Evolutionary conservation across 1,140 invertebrate genomes (phyloP).

Genomic region (Grapholita molesta): DNA sequence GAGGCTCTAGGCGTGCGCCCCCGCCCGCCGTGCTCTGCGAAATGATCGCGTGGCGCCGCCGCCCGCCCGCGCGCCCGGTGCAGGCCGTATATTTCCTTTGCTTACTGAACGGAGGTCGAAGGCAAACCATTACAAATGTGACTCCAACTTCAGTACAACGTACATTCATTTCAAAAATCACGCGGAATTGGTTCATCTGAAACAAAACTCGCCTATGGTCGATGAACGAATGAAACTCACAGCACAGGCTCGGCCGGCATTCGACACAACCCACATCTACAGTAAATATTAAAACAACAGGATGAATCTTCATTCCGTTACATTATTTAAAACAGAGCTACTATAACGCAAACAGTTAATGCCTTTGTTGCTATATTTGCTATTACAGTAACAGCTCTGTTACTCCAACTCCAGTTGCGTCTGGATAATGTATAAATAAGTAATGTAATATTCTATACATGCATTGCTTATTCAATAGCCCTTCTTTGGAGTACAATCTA

Average conservation of each 20-base stretch:
- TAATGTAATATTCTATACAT: background rate
- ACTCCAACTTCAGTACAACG: background rate
- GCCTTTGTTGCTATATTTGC: slow-evolving; percentile 11
- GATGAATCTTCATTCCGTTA: slow-evolving; percentile 24
- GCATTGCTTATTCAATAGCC: background rate
- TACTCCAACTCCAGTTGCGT: background rate
- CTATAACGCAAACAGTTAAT: background rate
- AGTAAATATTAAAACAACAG: slow-evolving; percentile 32
- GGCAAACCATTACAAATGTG: background rate
- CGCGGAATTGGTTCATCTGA: background rate
- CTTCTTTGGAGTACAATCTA: background rate
- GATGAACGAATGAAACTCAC: background rate
- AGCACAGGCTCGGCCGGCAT: background rate
- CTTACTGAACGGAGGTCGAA: slow-evolving; percentile 19
- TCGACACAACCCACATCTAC: slow-evolving; percentile 11
- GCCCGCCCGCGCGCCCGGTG: slow-evolving; percentile 35
- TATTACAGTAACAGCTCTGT: background rate
- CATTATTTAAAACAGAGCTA: background rate
- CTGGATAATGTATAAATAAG: background rate
- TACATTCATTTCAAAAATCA: background rate
- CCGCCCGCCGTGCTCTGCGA: slow-evolving; percentile 48
- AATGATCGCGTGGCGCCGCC: slow-evolving; percentile 63
- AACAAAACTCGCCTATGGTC: background rate
- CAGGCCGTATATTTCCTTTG: slow-evolving; percentile 20
- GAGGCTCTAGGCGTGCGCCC: slow-evolving; percentile 44